Evolutionary conservation across 2,888 invertebrate genomes (phyloP), one percentile per base, ranked within the genome.

Genomic region (Thereva unica): DNA sequence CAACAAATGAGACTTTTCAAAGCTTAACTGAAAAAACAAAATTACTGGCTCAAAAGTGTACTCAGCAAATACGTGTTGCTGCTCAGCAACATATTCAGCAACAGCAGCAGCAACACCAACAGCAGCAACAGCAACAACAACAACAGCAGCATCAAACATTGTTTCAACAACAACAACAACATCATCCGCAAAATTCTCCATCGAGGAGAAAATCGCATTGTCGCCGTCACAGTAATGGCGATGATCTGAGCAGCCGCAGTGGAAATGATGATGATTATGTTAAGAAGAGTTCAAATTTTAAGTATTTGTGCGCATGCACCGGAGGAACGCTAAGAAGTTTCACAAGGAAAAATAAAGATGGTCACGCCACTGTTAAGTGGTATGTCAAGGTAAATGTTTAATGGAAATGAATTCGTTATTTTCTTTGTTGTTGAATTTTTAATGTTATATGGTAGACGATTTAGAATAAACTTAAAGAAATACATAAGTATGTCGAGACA

Each of bases 331-430:
- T 79, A 66, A 74, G 78, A 67, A 77, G 75, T 73, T 72, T 77
- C 54, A 76, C 75, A 75, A 68, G 75, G 77, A 75, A 78, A 78
- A 69, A 72, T 75, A 67, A 69, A 70, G 64, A 67, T 50, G 66
- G 66, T 54, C 66, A 70, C 23, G 49, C 71, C 35, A 55, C 84
- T 83, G 84, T 86, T 68, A 83, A 85, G 81, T 88, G 88, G 86
- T 89, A 89, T 78, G 87, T 88, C 75, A 89, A 89, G 88, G 89
- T 89, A 86, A 86, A 72, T 72, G 70, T 57, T 41, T 47, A 59
- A 40, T 44, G 8, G 10, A 38, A 38, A 5, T 38, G 59, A 37
- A 54, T 23, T 23, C 47, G 64, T 42, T 54, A 56, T 38, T 23
- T 56, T 64, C 38, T 9, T 41, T 34, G 41, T 45, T 68, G 59